Conservation (phyloP, 2,888 invertebrate species). For the Acrobasis repandana region DNA sequence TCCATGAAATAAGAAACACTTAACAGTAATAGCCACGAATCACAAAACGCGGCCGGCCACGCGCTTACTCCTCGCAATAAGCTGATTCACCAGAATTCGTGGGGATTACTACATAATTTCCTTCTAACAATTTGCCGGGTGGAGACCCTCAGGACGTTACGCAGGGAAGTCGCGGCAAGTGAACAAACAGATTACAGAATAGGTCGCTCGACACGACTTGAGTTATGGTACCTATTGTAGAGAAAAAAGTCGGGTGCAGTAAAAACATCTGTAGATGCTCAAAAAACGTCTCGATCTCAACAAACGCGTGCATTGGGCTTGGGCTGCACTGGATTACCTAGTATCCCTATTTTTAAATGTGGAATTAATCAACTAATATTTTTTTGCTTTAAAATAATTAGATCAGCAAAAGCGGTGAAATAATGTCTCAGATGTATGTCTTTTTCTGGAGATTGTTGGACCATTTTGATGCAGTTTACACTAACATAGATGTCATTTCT, state of each 20-base stretch:
- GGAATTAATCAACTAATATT: too few relatives aligned
- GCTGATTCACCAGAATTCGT: conserved; percentile 11
- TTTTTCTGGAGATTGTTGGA: too few relatives aligned
- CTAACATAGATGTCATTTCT: too few relatives aligned
- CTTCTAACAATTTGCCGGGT: conserved; percentile 15
- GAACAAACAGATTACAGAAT: conserved; percentile 22
- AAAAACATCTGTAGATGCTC: too few relatives aligned
- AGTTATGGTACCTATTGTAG: conserved; percentile 5
- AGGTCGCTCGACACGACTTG: conserved; percentile 7
- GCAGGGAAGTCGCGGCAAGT: neutral
- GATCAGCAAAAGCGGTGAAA: too few relatives aligned
- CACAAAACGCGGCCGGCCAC: neutral
- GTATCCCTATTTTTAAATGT: too few relatives aligned
- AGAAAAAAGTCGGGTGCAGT: conserved; percentile 1
- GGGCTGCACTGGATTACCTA: too few relatives aligned
- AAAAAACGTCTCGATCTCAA: too few relatives aligned
- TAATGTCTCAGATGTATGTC: too few relatives aligned
- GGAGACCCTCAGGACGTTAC: conserved; percentile 10
- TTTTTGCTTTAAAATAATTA: too few relatives aligned
- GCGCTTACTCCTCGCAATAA: neutral
- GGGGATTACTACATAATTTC: conserved; percentile 19
- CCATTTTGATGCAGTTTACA: too few relatives aligned
- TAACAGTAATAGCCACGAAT: neutral
- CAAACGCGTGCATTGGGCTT: too few relatives aligned
- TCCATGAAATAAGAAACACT: neutral